Evolutionary conservation across 1,140 invertebrate species (phyloP), one percentile per base, ranked within the genome.

Genomic region (Drosophila yakuba): DNA sequence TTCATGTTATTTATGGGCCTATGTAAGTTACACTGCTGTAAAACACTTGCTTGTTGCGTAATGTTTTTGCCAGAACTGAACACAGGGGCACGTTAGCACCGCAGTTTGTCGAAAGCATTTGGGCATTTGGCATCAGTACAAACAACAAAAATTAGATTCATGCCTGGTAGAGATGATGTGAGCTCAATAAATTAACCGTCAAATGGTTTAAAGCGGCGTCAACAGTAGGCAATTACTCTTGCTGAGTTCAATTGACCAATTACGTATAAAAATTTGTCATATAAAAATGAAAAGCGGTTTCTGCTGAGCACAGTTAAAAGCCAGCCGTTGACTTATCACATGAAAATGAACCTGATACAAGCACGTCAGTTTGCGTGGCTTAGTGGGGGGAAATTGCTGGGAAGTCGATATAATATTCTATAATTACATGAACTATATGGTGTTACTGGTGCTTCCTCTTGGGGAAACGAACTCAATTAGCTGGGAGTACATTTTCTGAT

Each of bases 341-440:
- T 32, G 12, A 11, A 12, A 50, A 23, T 64, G 25, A 41, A 14
- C 25, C 11, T 32, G 15, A 28, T 56, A 61, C 3, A 15, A 59
- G 15, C 73, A 66, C 47, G 73, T 43, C 38, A 66, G 61, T 15
- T 75, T 47, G 71, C 73, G 60, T 74, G 73, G 48, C 36, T 15
- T 7, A 43, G 15, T 17, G 25, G 20, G 36, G 17, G 7, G 4
- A 32, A 72, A 67, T 58, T 57, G 45, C 32, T 25, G 63, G 32
- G 52, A 67, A 48, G 35, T n/a, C 15, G 28, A 64, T 51, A 50
- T 67, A 44, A 48, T 69, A 54, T 38, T 68, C 15, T 54, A 54
- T 54, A 67, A 36, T 47, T 69, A 55, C 15, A 36, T 14, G 23
- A 63, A 63, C 23, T 48, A 20, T 11, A 60, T 38, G 32, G 32